Evolutionary conservation across 2,113 vertebrate species (phyloP), one percentile per base, ranked within the genome.

Genomic region (Lampris incognitus): DNA sequence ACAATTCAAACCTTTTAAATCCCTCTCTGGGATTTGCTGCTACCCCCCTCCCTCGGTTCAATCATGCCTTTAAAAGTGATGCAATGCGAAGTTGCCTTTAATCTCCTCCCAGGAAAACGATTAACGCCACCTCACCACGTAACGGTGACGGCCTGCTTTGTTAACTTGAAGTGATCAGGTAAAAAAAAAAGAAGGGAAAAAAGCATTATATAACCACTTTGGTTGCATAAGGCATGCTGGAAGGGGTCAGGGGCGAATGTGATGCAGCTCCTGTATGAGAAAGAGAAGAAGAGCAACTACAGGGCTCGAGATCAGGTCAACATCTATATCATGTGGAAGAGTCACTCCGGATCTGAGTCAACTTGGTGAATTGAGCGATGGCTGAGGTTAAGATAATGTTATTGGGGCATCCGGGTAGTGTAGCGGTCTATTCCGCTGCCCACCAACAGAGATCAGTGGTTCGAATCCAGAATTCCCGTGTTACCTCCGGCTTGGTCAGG

Each of bases 101-200:
- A 56, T 44, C 60, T n/a, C 41, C 9, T 5, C 9, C 41, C 40
- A 46, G 55, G 49, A 40, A 6, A 66, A 56, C 70, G 59, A 69
- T 68, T 42, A 62, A 44, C 10, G 5, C 9, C 6, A 4, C 51
- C 61, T 36, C 51, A 48, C 11, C 55, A 9, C 37, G 64, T 56
- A 38, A 52, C 65, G 58, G 65, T 5, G 46, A 73, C 51, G 40
- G 38, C 52, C 48, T 46, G 13, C 44, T 41, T 70, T 81, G 85
- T 88, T 83, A 86, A n/a, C 46, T 69, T 83, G 76, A 82, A 68
- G 0, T 51, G 85, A 76, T 86, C 7, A 67, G 41, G 57, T 41
- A 56, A 74, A 48, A 36, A 49, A 60, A 65, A 52, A 13, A 3
- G 57, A 38, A 56, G 72, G 42, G n/a, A 49, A 60, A 65, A 52